A percentile compares a stretch with the other conserved stretches of the same genome.
Evolutionary conservation across 1,140 invertebrate species (phyloP).

Genomic region (Riptortus pedestris): DNA sequence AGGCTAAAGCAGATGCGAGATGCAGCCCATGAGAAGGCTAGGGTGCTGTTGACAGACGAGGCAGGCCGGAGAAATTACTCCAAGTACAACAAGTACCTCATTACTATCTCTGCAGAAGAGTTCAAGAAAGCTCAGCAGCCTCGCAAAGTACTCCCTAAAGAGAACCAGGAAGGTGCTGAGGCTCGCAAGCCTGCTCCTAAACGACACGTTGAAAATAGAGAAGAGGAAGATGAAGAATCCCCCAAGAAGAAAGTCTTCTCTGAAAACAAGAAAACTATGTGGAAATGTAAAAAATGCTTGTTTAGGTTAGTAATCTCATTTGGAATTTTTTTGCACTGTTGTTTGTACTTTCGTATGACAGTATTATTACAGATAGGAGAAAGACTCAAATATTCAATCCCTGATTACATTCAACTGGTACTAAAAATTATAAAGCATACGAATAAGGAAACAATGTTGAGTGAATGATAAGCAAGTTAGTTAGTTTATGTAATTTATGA

Average conservation of each 20-base stretch:
- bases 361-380: too few relatives aligned
- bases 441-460: too few relatives aligned
- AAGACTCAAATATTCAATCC: too few relatives aligned
- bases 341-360: too few relatives aligned
- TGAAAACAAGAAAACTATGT: constrained; percentile 49
- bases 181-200: constrained; percentile 1
- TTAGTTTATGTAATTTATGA: too few relatives aligned
- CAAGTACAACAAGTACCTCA: constrained; percentile 81
- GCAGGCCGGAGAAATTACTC: constrained; percentile 82
- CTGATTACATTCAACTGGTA: too few relatives aligned
- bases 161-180: constrained; percentile 26
- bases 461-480: too few relatives aligned
- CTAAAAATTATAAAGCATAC: too few relatives aligned
- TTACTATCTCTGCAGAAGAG: constrained; percentile 36
- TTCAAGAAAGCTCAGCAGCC: constrained; percentile 22
- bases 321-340: too few relatives aligned
- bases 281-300: constrained; percentile 75
- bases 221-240: constrained; percentile 21
- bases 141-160: constrained; percentile 21
- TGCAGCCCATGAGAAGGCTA: constrained; percentile 60
- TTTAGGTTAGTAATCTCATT: constrained; percentile 51
- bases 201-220: background rate
- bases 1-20: constrained; percentile 75
- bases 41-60: constrained; percentile 81
- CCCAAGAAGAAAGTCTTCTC: constrained; percentile 31